A percentile compares a stretch with the other conserved stretches of the same genome.
These are phyloP conservation scores for Hydrotaea diabolus DNA, from an alignment of 2,888 invertebrate species.

Conservation along the genomic window DNA sequence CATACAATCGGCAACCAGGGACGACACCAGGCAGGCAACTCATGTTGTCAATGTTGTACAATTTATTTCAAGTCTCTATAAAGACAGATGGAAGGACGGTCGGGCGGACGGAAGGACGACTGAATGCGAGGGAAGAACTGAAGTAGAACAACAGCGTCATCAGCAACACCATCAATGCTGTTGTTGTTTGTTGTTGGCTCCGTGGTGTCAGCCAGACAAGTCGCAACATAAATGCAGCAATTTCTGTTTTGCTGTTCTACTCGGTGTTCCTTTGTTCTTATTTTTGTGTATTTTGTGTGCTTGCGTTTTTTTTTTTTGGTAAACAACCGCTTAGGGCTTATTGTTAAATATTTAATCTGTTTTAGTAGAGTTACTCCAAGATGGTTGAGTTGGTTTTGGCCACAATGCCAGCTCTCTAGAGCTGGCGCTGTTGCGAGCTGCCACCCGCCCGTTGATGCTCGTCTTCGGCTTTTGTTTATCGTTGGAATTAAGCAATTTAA, in stretches of 20 bases:
- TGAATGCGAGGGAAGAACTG: not conserved
- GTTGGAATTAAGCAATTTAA: constrained; percentile 44
- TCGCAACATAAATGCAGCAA: constrained; percentile 3
- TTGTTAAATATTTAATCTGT: constrained; percentile 60
- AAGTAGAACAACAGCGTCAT: not conserved
- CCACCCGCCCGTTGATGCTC: too few relatives aligned
- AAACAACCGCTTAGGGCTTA: constrained; percentile 57
- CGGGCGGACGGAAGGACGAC: not conserved
- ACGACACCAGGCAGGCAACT: constrained; percentile 10
- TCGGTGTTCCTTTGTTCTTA: constrained; percentile 11
- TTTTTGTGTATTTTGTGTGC: not conserved
- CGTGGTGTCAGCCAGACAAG: not conserved
- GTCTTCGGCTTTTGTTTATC: constrained; percentile 21
- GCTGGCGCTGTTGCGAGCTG: not conserved
- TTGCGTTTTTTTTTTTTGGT: not conserved
- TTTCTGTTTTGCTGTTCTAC: not conserved
- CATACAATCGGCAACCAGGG: not conserved
- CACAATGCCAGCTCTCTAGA: too few relatives aligned
- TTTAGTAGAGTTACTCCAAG: constrained; percentile 30
- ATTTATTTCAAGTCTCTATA: constrained; percentile 27
- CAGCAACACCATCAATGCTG: not conserved
- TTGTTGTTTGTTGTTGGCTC: not conserved
- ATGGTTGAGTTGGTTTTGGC: not conserved
- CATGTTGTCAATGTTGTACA: constrained; percentile 54
- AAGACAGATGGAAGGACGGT: not conserved